Conservation (phyloP, 2,888 invertebrate genomes). For the Orthosia gothica region DNA sequence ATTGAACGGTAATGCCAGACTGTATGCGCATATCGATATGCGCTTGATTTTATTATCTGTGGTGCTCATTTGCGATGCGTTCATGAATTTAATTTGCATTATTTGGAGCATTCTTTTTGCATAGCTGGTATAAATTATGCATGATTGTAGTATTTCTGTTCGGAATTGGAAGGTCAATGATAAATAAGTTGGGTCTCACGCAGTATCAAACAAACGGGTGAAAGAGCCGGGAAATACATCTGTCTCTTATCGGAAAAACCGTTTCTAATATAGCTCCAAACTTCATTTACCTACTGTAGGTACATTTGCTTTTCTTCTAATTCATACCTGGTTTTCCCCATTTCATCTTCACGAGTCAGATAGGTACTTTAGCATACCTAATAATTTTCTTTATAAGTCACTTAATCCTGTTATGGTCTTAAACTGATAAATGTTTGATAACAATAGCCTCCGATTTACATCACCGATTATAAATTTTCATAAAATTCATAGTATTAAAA, state of each 20-base stretch:
- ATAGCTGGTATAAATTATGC: not conserved
- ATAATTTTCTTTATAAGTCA: not conserved
- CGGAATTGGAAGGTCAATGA: not conserved
- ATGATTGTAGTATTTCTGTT: not conserved
- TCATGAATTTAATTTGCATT: constrained; percentile 10
- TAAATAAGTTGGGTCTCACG: not conserved
- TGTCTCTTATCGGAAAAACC: not conserved
- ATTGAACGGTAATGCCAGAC: constrained; percentile 68
- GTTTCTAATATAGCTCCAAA: not conserved
- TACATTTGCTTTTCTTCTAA: not conserved
- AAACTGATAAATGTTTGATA: constrained; percentile 13
- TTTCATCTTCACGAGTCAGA: not conserved
- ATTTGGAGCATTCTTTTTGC: not conserved
- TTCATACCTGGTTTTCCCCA: not conserved
- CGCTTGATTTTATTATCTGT: constrained; percentile 51
- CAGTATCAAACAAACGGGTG: not conserved
- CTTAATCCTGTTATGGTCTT: not conserved
- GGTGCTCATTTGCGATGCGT: constrained; percentile 9
- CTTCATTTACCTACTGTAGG: no score
- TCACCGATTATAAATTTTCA: not conserved
- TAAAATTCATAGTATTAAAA: constrained; percentile 1
- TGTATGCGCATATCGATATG: constrained; percentile 56
- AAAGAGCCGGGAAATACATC: not conserved
- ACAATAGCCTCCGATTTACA: constrained; percentile 11
- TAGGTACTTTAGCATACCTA: not conserved